phyloP scores from a whole-genome alignment of 2,113 vertebrate species.

The Dasyprocta punctata region DNA sequence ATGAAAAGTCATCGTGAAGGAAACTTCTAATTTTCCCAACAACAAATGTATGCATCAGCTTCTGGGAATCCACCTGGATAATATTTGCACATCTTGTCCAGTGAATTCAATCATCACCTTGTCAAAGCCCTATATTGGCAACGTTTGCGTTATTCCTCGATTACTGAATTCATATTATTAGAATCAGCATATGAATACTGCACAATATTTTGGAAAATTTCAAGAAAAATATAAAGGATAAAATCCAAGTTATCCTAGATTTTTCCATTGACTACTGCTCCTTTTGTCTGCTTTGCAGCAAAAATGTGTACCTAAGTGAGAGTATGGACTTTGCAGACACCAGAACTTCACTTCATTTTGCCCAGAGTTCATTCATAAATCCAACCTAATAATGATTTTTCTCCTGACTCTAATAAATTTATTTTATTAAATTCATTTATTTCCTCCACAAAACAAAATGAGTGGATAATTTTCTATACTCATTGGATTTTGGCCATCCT shows the following conservation, averaged over 20 bases:
- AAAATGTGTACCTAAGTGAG: not conserved
- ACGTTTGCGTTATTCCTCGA: not conserved
- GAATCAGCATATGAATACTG: not conserved
- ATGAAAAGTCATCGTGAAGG: not conserved
- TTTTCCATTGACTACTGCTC: not conserved
- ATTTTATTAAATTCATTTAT: not conserved
- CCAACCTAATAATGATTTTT: not conserved
- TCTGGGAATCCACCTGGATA: not conserved
- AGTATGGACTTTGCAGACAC: not conserved
- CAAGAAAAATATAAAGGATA: not conserved
- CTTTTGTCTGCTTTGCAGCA: not conserved
- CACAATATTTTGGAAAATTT: not conserved
- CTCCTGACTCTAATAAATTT: not conserved
- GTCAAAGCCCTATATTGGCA: not conserved
- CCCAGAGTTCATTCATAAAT: not conserved
- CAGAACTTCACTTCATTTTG: not conserved
- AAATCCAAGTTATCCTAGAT: not conserved
- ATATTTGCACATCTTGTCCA: not conserved
- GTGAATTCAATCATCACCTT: not conserved
- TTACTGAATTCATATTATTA: not conserved
- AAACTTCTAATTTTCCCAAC: not conserved
- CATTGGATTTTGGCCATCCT: not conserved
- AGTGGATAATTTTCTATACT: not conserved
- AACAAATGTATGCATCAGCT: not conserved
- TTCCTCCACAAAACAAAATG: not conserved